Base-by-base conservation (phyloP, 1,140 invertebrate genomes). In the Cotesia typhae region DNA sequence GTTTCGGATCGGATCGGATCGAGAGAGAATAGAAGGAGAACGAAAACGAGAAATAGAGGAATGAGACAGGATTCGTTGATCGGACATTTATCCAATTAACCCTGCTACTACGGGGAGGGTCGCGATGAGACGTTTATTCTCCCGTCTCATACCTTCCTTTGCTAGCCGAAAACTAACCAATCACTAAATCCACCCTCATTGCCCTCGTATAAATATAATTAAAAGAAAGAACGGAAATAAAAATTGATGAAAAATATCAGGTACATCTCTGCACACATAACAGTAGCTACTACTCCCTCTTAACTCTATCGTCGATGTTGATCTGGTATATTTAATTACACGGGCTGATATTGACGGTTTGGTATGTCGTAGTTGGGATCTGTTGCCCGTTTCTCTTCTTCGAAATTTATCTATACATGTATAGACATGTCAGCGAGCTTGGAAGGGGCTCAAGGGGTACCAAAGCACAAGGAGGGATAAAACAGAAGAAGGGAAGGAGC, bases 51-150 rank as follows among this genome's bases (percentile, higher is more conserved):
- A 47, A 36, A 71, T 17, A 20, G 38, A 36, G 57, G 70, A 20
- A 55, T 53, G 47, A 61, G n/a, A 53, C 78, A 35, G 53, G 66
- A 69, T 68, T 75, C 80, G 78, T 83, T 84, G 83, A 82, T 84
- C 81, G 83, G 85, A 87, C 85, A 87, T 87, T 87, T 86, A 87
- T 87, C 83, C 84, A 87, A 87, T 87, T 86, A 87, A 85, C 83
- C 81, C 81, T 82, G 81, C 74, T 77, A 53, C 41, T 47, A 63
- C 65, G 2, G 72, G 2, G 72, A 75, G 79, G 76, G 75, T 75
- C 79, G 81, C 79, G 75, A 82, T 67, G 37, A 67, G 64, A 72
- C 70, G 71, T 65, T 70, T 67, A 20, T 38, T 35, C 35, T 17
- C 20, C 20, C 51, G 20, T 35, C 53, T 38, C 28, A 59, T 17